Conservation (phyloP, 1,140 invertebrate genomes). For the Tachypleus tridentatus region DNA sequence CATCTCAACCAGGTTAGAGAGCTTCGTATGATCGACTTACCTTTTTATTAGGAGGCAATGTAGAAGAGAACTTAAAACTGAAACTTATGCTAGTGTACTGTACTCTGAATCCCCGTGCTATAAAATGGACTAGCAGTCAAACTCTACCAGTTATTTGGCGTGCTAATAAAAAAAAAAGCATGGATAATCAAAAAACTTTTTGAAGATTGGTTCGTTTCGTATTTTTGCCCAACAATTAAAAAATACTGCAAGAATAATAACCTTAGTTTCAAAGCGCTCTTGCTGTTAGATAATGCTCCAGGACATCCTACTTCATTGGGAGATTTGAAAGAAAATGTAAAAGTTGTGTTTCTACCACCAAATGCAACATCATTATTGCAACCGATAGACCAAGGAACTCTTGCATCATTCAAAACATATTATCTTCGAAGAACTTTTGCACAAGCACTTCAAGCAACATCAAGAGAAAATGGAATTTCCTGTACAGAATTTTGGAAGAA, state of each 20-base stretch:
- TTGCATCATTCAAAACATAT: slow-evolving; percentile 21
- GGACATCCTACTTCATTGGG: slow-evolving; percentile 12
- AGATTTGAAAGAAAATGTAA: slow-evolving; percentile 17
- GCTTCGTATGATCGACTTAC: slow-evolving; percentile 36
- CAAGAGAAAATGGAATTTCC: too few species aligned
- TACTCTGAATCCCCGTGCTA: slow-evolving; percentile 27
- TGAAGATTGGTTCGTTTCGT: slow-evolving; percentile 29
- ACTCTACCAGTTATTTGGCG: slow-evolving; percentile 33
- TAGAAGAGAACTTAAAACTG: slow-evolving; percentile 32
- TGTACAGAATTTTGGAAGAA: too few species aligned
- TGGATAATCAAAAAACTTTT: slow-evolving; percentile 34
- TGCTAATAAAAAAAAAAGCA: slow-evolving; percentile 31
- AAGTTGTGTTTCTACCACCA: slow-evolving; percentile 17
- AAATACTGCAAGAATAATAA: slow-evolving; percentile 15
- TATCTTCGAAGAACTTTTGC: slow-evolving; percentile 16
- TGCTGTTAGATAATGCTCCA: slow-evolving; percentile 22
- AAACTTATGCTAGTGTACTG: slow-evolving; percentile 37
- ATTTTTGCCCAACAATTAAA: slow-evolving; percentile 9
- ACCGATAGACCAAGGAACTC: slow-evolving; percentile 23
- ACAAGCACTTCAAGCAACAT: too few species aligned
- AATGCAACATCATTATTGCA: slow-evolving; percentile 23
- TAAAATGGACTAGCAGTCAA: slow-evolving; percentile 32
- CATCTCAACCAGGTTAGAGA: slow-evolving; percentile 33
- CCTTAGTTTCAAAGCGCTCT: slow-evolving; percentile 18
- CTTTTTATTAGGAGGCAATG: slow-evolving; percentile 34